Percentiles rank a stretch among this genome's conserved stretches.
phyloP scores from a whole-genome alignment of 2,113 vertebrate genomes.

The Caracal caracal region DNA sequence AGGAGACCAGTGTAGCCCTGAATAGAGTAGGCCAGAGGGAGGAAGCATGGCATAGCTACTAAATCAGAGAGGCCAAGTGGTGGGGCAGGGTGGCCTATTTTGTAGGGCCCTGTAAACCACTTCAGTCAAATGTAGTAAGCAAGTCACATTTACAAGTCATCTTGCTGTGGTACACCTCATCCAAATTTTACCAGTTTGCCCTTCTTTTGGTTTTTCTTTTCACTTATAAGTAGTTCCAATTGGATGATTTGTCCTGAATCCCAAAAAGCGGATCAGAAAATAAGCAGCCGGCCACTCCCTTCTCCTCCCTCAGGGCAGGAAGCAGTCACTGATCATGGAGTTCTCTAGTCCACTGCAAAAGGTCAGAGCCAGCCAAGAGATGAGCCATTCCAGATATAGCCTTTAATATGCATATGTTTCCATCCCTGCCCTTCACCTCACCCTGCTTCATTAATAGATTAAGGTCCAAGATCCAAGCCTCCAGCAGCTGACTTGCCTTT shows the following conservation, averaged over 20 bases:
- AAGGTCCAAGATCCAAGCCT: neutral
- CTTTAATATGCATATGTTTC: neutral
- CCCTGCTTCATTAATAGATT: neutral
- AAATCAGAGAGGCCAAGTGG: neutral
- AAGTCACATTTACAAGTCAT: neutral
- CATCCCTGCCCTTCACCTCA: neutral
- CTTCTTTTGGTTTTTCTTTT: neutral
- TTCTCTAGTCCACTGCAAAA: neutral
- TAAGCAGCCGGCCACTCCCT: neutral
- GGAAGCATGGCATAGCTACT: neutral
- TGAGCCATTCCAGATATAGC: neutral
- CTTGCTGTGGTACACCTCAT: neutral
- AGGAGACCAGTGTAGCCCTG: too few relatives aligned
- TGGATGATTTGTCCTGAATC: slow-evolving; percentile 2
- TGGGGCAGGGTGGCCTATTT: neutral
- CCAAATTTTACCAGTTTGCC: neutral
- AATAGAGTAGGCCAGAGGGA: neutral
- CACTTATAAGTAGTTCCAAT: neutral
- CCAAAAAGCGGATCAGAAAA: neutral
- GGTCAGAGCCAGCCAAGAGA: neutral
- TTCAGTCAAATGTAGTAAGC: neutral
- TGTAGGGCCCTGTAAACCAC: neutral
- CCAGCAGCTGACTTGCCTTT: neutral
- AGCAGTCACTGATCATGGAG: neutral
- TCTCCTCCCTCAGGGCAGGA: too few relatives aligned